Conservation (phyloP, 2,113 vertebrate genomes). For the Todiramphus chloris region DNA sequence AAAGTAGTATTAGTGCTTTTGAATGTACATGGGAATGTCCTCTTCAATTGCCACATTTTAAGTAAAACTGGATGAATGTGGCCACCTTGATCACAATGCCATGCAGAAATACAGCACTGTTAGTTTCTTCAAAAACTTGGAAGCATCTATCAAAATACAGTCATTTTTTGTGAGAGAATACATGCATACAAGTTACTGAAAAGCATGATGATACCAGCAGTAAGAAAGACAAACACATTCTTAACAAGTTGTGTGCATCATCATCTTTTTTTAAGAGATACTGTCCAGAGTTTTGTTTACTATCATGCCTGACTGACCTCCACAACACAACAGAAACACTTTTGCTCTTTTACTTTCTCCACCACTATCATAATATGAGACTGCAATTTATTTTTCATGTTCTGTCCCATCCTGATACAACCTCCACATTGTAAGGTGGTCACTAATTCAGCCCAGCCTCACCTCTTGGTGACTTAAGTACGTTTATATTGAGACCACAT, state of each 20-base stretch:
- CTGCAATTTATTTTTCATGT: not conserved
- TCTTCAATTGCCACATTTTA: not conserved
- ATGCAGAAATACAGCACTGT: not conserved
- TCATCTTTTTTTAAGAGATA: not conserved
- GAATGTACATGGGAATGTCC: not conserved
- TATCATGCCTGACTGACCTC: not conserved
- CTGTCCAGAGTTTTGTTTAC: not conserved
- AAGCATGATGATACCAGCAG: not conserved
- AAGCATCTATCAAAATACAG: not conserved
- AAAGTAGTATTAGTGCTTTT: not conserved
- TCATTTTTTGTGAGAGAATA: not conserved
- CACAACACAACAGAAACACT: rapidly evolving
- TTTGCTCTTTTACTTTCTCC: not conserved
- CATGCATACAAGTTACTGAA: not conserved
- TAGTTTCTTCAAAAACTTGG: not conserved
- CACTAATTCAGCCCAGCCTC: not conserved
- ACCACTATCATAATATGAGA: not conserved
- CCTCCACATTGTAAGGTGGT: not conserved
- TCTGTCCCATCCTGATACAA: not conserved
- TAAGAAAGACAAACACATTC: not conserved
- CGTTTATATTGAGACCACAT: not conserved
- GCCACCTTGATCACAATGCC: not conserved
- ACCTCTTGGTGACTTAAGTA: not conserved
- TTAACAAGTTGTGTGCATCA: not conserved
- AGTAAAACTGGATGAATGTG: not conserved